phyloP scores from a whole-genome alignment of 2,888 invertebrate genomes.

The Phrixothrix hirtus region DNA sequence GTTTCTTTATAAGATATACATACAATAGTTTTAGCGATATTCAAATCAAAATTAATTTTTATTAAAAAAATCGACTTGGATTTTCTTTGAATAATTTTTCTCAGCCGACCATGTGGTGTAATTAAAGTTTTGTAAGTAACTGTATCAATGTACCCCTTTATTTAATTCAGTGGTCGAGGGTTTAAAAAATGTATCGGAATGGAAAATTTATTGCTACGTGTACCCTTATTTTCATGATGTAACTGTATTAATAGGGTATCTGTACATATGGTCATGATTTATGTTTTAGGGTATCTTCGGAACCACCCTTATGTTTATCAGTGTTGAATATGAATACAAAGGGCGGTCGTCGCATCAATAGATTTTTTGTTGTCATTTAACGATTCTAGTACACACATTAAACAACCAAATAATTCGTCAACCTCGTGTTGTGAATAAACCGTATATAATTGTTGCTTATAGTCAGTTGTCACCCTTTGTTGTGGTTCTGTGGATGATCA shows the following conservation, averaged over 20 bases:
- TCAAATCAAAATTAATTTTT: no score
- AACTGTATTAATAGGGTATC: conserved; percentile 38
- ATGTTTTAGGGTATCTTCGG: conserved; percentile 32
- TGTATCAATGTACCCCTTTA: no score
- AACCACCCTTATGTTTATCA: conserved; percentile 33
- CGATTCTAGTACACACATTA: conserved; percentile 31
- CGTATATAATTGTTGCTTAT: conserved; percentile 33
- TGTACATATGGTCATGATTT: conserved; percentile 38
- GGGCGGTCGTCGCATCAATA: conserved; percentile 28
- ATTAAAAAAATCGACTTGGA: no score
- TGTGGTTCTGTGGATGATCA: conserved; percentile 21
- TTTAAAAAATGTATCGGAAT: no score
- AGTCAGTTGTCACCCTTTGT: conserved; percentile 28
- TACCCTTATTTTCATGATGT: conserved; percentile 27
- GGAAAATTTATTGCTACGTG: conserved; percentile 10
- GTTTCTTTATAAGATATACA: no score
- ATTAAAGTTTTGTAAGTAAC: no score
- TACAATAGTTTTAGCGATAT: no score
- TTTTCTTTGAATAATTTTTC: no score
- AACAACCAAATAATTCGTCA: conserved; percentile 39
- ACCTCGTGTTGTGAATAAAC: conserved; percentile 29
- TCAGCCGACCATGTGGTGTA: no score
- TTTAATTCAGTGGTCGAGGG: no score
- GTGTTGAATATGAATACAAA: conserved; percentile 33
- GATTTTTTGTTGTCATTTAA: conserved; percentile 31